Evolutionary conservation across 2,888 invertebrate genomes (phyloP), one percentile per base, ranked within the genome.

Genomic region (Meandrusa payeni): DNA sequence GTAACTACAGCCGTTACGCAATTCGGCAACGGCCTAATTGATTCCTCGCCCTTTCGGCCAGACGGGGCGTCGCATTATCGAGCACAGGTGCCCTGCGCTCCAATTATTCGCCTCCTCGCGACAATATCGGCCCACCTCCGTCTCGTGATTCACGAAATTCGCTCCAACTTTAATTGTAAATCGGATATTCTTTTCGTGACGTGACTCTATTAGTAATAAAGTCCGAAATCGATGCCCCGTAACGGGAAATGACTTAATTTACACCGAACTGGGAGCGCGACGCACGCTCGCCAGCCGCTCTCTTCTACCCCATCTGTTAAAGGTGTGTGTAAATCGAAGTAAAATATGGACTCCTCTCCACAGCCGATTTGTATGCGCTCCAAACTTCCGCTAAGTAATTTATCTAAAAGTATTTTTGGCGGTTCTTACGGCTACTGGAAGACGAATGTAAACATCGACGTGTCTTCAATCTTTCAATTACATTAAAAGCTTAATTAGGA

Each of bases 401-500:
- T 81, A 75, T 83, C 74, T 80, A 61, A 80, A 71, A 79, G 80
- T 79, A 77, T 81, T 81, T 81, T 80, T 75, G 76, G 75, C 67
- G 68, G 65, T 64, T 53, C 10, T n/a, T 33, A 69, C 60, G 57
- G 38, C 27, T 33, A 39, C 45, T 40, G 7, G 13, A 53, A 61
- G 59, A 59, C 63, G 62, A 61, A 64, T 70, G 70, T 66, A 64
- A 71, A 72, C 72, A 65, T 63, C 70, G 71, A 77, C 74, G 71
- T 76, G 76, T 81, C 80, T 76, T 75, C 67, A 73, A 73, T 78
- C 70, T 76, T 43, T 79, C 77, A 85, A 86, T 87, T 87, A 83
- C 78, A 78, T 85, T 85, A 83, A 85, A 79, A 83, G 81, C 80
- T 81, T 81, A 85, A 85, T 87, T 83, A 85, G 76, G 76, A 76